A percentile compares a stretch with the other conserved stretches of the same genome.
These are phyloP conservation scores for Dyspetes luteomarginatus DNA, from an alignment of 2,888 invertebrate genomes.

Conservation along the genomic window DNA sequence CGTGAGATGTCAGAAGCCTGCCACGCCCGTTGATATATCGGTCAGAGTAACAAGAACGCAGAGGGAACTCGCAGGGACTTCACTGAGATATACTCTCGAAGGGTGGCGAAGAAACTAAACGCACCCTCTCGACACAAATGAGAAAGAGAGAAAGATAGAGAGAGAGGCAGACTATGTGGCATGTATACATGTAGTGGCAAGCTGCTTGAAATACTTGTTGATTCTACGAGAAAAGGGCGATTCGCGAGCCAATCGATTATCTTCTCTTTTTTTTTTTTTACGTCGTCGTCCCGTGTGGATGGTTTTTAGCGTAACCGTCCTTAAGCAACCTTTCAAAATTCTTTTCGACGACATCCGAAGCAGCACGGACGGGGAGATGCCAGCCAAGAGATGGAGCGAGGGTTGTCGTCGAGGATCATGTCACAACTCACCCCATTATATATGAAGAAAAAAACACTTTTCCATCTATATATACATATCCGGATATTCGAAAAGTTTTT, in stretches of 20 bases:
- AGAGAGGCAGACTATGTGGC: conserved; percentile 5
- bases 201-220: conserved; percentile 76
- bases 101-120: conserved; percentile 44
- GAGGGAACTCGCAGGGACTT: conserved; percentile 27
- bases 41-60: conserved; percentile 42
- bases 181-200: neutral
- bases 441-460: neutral
- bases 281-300: neutral
- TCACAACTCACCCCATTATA: neutral
- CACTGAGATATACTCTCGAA: conserved; percentile 18
- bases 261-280: conserved; percentile 17
- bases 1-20: conserved; percentile 78
- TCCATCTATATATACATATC: neutral
- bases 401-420: neutral
- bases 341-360: neutral
- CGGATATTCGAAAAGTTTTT: neutral
- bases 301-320: neutral
- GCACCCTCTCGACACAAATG: conserved; percentile 2
- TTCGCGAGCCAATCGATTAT: conserved; percentile 53
- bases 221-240: conserved; percentile 69
- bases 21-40: conserved; percentile 75
- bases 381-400: neutral
- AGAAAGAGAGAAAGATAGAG: neutral
- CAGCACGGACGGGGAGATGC: neutral
- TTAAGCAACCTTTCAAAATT: neutral